Evolutionary conservation across 2,797 vertebrate genomes (phyloP).

Genomic region (Gallinago nigripennis): DNA sequence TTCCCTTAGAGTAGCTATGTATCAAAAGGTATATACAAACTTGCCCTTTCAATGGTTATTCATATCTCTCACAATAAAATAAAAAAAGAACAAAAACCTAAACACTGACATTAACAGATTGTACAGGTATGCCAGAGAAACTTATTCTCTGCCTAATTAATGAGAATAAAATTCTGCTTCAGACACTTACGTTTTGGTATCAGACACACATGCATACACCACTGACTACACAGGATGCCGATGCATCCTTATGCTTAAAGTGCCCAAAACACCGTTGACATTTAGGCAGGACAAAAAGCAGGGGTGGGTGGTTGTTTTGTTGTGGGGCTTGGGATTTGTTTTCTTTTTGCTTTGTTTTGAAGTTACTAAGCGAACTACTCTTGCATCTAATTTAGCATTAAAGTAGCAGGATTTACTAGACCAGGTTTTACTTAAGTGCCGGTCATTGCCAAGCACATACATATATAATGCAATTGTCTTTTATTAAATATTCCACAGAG

Average conservation of each 20-base stretch:
- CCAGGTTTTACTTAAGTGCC: not conserved
- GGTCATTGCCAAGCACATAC: not conserved
- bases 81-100: not conserved
- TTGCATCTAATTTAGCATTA: not conserved
- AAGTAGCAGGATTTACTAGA: not conserved
- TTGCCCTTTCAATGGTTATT: not conserved
- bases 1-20: not conserved
- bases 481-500: not conserved
- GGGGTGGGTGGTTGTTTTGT: not conserved
- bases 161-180: not conserved
- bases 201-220: not conserved
- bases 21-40: not conserved
- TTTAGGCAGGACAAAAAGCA: not conserved
- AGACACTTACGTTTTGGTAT: not conserved
- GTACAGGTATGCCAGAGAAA: not conserved
- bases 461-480: not conserved
- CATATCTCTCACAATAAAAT: not conserved
- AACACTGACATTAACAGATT: rapidly evolving
- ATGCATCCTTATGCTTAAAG: not conserved
- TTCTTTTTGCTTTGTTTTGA: not conserved
- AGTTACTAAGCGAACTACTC: not conserved
- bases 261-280: not conserved
- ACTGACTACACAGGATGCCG: not conserved
- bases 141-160: not conserved
- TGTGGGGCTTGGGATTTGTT: not conserved